phyloP scores from a whole-genome alignment of 2,888 invertebrate species.

The Tethea ocularis region DNA sequence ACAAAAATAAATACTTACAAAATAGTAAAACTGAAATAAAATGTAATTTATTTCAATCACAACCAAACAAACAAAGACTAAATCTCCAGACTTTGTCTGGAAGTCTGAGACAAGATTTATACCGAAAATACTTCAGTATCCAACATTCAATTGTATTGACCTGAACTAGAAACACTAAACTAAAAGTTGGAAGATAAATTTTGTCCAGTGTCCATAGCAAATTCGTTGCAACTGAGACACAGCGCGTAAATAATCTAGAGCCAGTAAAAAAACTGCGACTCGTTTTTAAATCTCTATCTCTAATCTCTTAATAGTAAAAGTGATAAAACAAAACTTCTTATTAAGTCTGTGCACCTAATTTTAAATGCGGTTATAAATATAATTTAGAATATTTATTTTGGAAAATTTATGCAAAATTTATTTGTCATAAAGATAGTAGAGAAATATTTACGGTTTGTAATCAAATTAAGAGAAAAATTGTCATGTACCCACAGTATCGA shows the following conservation, averaged over 20 bases:
- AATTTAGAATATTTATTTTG: no score
- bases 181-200: constrained; percentile 65
- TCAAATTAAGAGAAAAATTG: no score
- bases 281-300: background rate
- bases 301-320: no score
- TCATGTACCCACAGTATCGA: no score
- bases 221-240: constrained; percentile 18
- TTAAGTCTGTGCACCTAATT: no score
- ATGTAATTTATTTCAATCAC: constrained; percentile 15
- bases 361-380: no score
- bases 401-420: no score
- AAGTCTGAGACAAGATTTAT: constrained; percentile 7
- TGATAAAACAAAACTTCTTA: no score
- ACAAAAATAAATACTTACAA: background rate
- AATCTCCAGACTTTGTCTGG: constrained; percentile 26
- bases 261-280: background rate
- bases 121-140: constrained; percentile 40
- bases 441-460: no score
- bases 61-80: constrained; percentile 20
- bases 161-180: constrained; percentile 54
- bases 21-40: background rate
- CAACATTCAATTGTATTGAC: constrained; percentile 56
- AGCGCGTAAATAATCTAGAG: background rate
- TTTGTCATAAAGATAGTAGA: no score
- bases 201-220: constrained; percentile 47